Evolutionary conservation across 2,113 vertebrate genomes (phyloP), one percentile per base, ranked within the genome.

Genomic region (Pelobates fuscus): DNA sequence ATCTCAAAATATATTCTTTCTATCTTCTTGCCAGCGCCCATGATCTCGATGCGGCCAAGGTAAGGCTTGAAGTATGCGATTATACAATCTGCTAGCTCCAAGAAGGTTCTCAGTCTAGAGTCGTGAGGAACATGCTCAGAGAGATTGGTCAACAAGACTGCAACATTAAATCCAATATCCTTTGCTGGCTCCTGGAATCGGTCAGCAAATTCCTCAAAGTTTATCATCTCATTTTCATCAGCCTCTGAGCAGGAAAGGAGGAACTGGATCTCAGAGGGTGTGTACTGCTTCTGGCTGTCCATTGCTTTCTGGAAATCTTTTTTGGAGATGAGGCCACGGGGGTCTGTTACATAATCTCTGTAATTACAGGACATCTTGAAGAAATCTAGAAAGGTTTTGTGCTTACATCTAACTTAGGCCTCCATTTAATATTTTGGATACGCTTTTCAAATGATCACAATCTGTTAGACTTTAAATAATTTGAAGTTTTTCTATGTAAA

Each of bases 231-330:
- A 0, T 98, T 99, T 86, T 99, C 97, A 1, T 98, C 97, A 0
- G 96, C 96, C 57, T 98, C 97, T 0, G 95, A 96, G 83, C 97
- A 99, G 0, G 96, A 98, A 1, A 98, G 91, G n/a, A 99, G 90
- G 87, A 98, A 99, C 86, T 98, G 97, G 86, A 99, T 96, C 82
- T 99, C 96, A 0, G 94, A 85, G 0, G 94, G 71, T 0, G 92
- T 91, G 83, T 95, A 99, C 27, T 98, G 96, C 77, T 99, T 99
- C 84, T 99, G 97, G 82, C 94, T 98, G 82, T 99, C 97, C 96
- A 99, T 97, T 67, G 95, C 97, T 78, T 97, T 98, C 82, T 97
- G 97, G 90, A 99, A 99, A 59, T 99, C 97, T 81, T 98, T 98
- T 86, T 96, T 97, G 78, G 97, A 99, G 87, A 99, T 99, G 3